Percentiles rank a stretch among this genome's conserved stretches.
Evolutionary conservation across 2,888 invertebrate genomes (phyloP).

Genomic region (Euproctis similis): DNA sequence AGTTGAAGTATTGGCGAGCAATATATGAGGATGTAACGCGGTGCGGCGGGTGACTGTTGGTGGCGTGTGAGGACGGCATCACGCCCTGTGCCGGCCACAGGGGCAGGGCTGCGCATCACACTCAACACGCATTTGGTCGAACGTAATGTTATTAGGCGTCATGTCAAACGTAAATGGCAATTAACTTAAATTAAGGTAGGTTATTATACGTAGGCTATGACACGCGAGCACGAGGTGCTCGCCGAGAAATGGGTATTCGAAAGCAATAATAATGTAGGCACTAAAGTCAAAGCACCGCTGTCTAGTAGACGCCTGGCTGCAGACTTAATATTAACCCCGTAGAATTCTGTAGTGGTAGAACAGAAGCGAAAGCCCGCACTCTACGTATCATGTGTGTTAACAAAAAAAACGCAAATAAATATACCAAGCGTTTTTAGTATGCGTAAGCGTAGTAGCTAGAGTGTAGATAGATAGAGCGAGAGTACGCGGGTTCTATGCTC

Average conservation of each 20-base stretch:
- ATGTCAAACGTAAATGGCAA: constrained; percentile 67
- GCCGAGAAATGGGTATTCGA: constrained; percentile 73
- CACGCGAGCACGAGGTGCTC: constrained; percentile 66
- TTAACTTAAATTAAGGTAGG: constrained; percentile 65
- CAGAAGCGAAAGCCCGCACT: too few species aligned
- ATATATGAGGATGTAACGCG: background rate
- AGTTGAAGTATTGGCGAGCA: background rate
- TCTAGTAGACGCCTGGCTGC: constrained; percentile 48
- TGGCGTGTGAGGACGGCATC: constrained; percentile 29
- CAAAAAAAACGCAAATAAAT: too few species aligned
- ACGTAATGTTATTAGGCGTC: constrained; percentile 53
- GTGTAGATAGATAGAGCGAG: constrained; percentile 13
- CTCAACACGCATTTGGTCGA: constrained; percentile 64
- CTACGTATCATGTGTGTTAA: too few species aligned
- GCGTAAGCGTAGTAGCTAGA: constrained; percentile 24
- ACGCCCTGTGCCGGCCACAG: constrained; percentile 33
- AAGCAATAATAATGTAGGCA: constrained; percentile 76
- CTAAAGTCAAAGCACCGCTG: constrained; percentile 65
- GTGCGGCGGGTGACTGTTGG: too few species aligned
- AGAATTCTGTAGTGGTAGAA: constrained; percentile 41
- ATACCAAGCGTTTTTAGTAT: too few species aligned
- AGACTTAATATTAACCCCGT: constrained; percentile 35
- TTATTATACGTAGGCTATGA: constrained; percentile 45
- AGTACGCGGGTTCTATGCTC: constrained; percentile 22
- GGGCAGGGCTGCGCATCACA: constrained; percentile 45